These are phyloP conservation scores for Pelvicachromis taeniatus DNA, from an alignment of 2,113 vertebrate genomes.

Conservation along the genomic window DNA sequence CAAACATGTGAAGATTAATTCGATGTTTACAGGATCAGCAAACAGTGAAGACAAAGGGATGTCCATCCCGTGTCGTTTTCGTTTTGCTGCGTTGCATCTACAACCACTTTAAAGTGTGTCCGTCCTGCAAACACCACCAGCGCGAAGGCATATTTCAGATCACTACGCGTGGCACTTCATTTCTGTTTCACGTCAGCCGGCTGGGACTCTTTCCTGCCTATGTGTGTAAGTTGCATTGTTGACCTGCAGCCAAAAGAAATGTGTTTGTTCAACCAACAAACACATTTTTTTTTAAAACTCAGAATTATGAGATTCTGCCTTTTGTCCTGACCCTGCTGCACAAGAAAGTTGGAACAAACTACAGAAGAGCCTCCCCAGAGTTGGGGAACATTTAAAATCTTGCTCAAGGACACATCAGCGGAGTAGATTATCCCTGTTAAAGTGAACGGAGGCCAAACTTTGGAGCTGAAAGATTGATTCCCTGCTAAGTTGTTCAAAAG, in stretches of 20 bases:
- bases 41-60: background rate
- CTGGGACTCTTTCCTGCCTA: background rate
- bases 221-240: background rate
- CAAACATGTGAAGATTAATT: background rate
- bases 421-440: background rate
- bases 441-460: background rate
- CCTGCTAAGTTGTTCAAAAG: background rate
- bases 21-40: background rate
- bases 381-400: background rate
- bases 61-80: background rate
- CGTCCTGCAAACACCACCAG: background rate
- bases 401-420: background rate
- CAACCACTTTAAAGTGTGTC: background rate
- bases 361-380: background rate
- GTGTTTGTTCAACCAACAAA: background rate
- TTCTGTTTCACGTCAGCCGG: constrained; percentile 8
- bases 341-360: background rate
- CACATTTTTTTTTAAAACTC: background rate
- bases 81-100: background rate
- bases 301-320: background rate
- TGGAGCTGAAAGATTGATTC: background rate
- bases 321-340: background rate
- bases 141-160: background rate
- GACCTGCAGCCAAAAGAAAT: background rate
- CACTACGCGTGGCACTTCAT: background rate